Evolutionary conservation across 2,888 invertebrate species (phyloP).

Genomic region (Hydroisotoma schaefferi): DNA sequence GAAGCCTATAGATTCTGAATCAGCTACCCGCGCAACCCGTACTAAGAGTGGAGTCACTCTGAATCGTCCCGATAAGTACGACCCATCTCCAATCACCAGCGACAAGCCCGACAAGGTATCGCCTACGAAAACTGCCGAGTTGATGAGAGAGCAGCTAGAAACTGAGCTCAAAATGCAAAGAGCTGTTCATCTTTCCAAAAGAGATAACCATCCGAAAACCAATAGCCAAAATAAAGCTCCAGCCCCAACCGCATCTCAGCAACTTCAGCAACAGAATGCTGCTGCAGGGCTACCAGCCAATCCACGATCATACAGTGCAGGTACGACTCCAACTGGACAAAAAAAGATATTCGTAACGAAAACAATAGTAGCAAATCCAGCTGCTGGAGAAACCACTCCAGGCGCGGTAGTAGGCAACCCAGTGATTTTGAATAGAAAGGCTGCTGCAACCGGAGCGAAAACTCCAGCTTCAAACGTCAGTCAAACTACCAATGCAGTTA

Average conservation of each 20-base stretch:
- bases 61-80: constrained; percentile 48
- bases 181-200: constrained; percentile 83
- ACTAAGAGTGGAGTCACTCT: constrained; percentile 46
- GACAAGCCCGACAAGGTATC: constrained; percentile 10
- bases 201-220: constrained; percentile 56
- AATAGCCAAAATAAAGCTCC: constrained; percentile 61
- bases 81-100: constrained; percentile 30
- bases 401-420: constrained; percentile 13
- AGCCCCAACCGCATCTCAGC: constrained; percentile 46
- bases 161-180: constrained; percentile 82
- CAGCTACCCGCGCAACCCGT: constrained; percentile 39
- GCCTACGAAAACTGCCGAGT: constrained; percentile 49
- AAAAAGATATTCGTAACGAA: constrained; percentile 33
- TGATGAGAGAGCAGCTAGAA: constrained; percentile 75
- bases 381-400: constrained; percentile 58
- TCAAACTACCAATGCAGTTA: too few relatives aligned
- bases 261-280: constrained; percentile 43
- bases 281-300: constrained; percentile 22
- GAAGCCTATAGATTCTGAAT: constrained; percentile 28
- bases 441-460: background rate
- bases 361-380: constrained; percentile 50
- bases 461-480: too few relatives aligned
- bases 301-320: constrained; percentile 9
- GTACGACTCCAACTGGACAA: background rate
- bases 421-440: constrained; percentile 32